These are phyloP conservation scores for Xiphophorus maculatus DNA, from an alignment of 2,113 vertebrate species.

Conservation along the genomic window DNA sequence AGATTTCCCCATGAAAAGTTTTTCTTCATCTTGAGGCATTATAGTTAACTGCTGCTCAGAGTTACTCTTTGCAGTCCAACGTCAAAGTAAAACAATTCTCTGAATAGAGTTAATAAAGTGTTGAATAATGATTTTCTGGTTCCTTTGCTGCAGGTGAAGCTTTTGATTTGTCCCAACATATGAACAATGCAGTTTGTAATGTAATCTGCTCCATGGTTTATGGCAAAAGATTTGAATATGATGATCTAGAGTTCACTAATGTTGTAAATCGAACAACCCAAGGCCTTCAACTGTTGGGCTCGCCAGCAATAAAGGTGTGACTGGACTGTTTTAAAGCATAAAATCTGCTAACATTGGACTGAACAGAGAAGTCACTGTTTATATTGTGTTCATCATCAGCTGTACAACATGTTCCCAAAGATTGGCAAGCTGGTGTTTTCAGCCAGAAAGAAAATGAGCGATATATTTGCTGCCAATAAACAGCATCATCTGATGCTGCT, in stretches of 20 bases:
- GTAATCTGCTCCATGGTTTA: conserved; percentile 62
- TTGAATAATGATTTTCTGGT: not conserved
- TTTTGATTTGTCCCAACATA: not conserved
- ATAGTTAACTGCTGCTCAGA: too few species aligned
- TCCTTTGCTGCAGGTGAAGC: conserved; percentile 1
- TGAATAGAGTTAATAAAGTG: conserved; percentile 4
- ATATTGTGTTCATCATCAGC: conserved; percentile 10
- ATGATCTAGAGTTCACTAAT: conserved; percentile 36
- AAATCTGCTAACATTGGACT: too few species aligned
- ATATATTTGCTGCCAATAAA: accelerated
- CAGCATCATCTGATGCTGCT: conserved; percentile 12
- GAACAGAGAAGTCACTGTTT: too few species aligned
- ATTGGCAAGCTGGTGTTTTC: not conserved
- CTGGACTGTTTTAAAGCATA: too few species aligned
- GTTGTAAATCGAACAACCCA: conserved; percentile 15
- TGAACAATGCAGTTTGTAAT: conserved; percentile 25
- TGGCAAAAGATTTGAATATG: conserved; percentile 60
- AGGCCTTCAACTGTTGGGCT: accelerated
- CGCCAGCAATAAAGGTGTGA: conserved; percentile 25
- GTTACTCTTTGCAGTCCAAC: too few species aligned
- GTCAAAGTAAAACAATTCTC: too few species aligned
- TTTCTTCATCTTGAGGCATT: too few species aligned
- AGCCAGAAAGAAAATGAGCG: accelerated
- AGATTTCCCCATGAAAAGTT: too few species aligned
- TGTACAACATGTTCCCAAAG: conserved; percentile 53